Evolutionary conservation across 2,888 invertebrate species (phyloP).

Genomic region (Folsomia candida): DNA sequence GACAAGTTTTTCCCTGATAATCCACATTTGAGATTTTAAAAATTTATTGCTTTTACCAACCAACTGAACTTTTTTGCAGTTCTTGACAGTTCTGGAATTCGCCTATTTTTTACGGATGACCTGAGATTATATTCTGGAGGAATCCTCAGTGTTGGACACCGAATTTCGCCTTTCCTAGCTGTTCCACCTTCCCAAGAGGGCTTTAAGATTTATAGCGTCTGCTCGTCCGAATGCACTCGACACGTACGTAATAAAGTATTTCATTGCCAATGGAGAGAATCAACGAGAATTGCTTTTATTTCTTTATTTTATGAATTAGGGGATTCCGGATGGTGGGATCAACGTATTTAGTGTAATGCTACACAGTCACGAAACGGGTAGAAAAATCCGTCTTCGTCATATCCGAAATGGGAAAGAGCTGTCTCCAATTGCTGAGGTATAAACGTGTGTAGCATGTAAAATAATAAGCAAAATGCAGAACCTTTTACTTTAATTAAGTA

Average conservation of each 20-base stretch:
- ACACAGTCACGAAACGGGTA: conserved; percentile 77
- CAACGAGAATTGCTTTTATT: not conserved
- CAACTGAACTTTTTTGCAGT: conserved; percentile 55
- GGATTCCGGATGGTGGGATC: conserved; percentile 61
- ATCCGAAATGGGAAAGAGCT: conserved; percentile 73
- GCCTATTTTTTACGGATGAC: conserved; percentile 72
- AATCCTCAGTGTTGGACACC: conserved; percentile 73
- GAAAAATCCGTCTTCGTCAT: conserved; percentile 72
- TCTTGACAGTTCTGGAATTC: conserved; percentile 74
- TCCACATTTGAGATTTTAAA: not conserved
- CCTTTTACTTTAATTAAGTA: too few relatives aligned
- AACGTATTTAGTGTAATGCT: conserved; percentile 77
- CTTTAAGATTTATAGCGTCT: conserved; percentile 80
- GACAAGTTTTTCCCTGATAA: not conserved
- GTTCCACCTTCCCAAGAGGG: conserved; percentile 76
- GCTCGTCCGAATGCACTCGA: conserved; percentile 75
- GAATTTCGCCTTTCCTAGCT: conserved; percentile 75
- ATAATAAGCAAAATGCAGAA: too few relatives aligned
- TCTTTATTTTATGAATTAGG: conserved; percentile 16
- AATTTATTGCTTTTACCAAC: not conserved
- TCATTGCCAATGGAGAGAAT: not conserved
- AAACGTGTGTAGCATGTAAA: not conserved
- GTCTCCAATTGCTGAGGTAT: conserved; percentile 69
- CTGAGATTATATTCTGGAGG: conserved; percentile 76
- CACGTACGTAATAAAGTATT: conserved; percentile 66